A percentile compares a stretch with the other conserved stretches of the same genome.
These are phyloP conservation scores for Nowickia ferox DNA, from an alignment of 2,888 invertebrate species.

Conservation along the genomic window DNA sequence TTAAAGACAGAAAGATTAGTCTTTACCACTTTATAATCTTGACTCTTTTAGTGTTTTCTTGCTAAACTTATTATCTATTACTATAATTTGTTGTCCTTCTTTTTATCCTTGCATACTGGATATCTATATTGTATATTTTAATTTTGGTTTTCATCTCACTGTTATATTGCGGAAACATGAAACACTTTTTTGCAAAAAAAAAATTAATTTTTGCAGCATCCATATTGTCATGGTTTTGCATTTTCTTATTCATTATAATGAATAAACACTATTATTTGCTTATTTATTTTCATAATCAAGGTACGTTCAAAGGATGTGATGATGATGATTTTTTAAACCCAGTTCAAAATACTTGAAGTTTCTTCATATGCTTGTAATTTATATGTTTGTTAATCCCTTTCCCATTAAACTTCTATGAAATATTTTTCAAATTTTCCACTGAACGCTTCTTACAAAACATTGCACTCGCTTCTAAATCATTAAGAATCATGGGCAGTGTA, in stretches of 20 bases:
- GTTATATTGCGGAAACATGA: constrained; percentile 20
- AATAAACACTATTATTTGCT: too few relatives aligned
- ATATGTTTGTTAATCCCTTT: too few relatives aligned
- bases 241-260: constrained; percentile 42
- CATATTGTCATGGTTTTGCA: constrained; percentile 50
- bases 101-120: neutral
- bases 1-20: constrained; percentile 31
- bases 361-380: too few relatives aligned
- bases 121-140: constrained; percentile 7
- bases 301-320: too few relatives aligned
- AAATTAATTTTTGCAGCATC: constrained; percentile 27
- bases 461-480: too few relatives aligned
- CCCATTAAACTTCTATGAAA: too few relatives aligned
- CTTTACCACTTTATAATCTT: constrained; percentile 47
- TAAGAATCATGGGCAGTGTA: too few relatives aligned
- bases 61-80: constrained; percentile 26
- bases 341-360: too few relatives aligned
- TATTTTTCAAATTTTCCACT: too few relatives aligned
- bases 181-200: constrained; percentile 57
- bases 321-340: too few relatives aligned
- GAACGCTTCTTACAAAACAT: too few relatives aligned
- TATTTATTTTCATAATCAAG: too few relatives aligned
- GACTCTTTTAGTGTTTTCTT: constrained; percentile 50
- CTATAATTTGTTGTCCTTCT: neutral
- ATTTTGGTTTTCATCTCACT: constrained; percentile 5